Evolutionary conservation across 1,140 invertebrate genomes (phyloP), one percentile per base, ranked within the genome.

Genomic region (Zaprionus davidi): DNA sequence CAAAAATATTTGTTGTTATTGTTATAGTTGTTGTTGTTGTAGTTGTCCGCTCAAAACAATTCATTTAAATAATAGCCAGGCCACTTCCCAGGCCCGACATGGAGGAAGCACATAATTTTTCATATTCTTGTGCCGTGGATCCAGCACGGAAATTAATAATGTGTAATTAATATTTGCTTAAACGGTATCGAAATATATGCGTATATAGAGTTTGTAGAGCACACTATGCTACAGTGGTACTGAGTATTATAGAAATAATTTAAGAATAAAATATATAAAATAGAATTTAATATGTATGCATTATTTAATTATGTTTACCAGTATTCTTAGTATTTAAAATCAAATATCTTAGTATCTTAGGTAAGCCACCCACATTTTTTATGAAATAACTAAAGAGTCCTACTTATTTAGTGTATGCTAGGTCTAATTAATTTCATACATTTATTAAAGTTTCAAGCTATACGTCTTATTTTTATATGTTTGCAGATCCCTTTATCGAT

Each of bases 21-120:
- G 38, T 68, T 68, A 9, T 73, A 38, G 26, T 67, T 74, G 41
- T 59, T 64, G 31, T 20, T 70, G 59, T 76, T 71, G 62, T 38
- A 65, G 41, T 31, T 65, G 68, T 53, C 24, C 55, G 63, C 78
- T 78, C 79, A 81, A 87, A 88, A 88, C 84, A 88, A 87, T 87
- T 87, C 84, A 87, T 87, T 87, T 87, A 87, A 87, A 87, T 88
- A 87, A 87, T 87, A 88, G 86, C 84, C 26, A 69, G 76, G 55
- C 72, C 84, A 88, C 81, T 87, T 87, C 70, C 74, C 60, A 49
- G 46, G 71, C 71, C 71, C 49, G 67, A 49, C 56, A 36, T 34
- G 73, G 24, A 81, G 84, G 83, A 87, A 87, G 82, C 84, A 81
- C 79, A 88, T 88, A 84, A 87, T 87, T 87, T 88, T 83, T 88